These are phyloP conservation scores for Drosophila biarmipes DNA, from an alignment of 1,140 invertebrate species.

Conservation along the genomic window DNA sequence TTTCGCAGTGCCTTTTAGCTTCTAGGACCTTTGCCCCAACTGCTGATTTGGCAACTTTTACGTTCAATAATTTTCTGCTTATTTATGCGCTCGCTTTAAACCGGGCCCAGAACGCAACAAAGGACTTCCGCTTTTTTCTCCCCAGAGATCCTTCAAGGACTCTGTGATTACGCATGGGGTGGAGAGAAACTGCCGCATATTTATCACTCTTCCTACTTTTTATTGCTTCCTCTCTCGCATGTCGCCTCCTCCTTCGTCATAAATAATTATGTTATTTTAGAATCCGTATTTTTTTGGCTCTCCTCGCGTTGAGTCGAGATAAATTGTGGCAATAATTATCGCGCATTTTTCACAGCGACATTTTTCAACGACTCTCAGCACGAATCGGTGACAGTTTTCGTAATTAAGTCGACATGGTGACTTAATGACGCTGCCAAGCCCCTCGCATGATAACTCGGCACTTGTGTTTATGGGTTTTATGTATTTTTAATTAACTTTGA, in stretches of 20 bases:
- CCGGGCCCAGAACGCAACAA: constrained; percentile 48
- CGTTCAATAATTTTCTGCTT: constrained; percentile 74
- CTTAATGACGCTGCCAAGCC: constrained; percentile 43
- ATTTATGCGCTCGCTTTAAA: constrained; percentile 64
- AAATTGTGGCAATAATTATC: constrained; percentile 79
- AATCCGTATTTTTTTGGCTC: constrained; percentile 19
- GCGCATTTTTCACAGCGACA: constrained; percentile 71
- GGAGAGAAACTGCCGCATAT: constrained; percentile 32
- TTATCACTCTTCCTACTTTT: constrained; percentile 56
- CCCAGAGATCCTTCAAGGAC: constrained; percentile 16
- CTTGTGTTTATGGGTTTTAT: constrained; percentile 73
- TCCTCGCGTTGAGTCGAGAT: constrained; percentile 34
- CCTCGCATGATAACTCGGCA: constrained; percentile 33
- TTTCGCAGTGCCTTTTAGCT: not conserved
- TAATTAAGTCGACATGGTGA: constrained; percentile 69
- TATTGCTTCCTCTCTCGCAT: constrained; percentile 60
- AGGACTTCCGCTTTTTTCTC: constrained; percentile 53
- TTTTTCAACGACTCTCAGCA: constrained; percentile 64
- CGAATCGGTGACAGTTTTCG: constrained; percentile 61
- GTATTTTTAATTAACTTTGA: constrained; percentile 79
- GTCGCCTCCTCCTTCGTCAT: constrained; percentile 51
- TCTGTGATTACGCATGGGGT: constrained; percentile 36
- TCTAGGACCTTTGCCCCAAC: constrained; percentile 10
- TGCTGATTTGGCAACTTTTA: constrained; percentile 72
- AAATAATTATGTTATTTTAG: constrained; percentile 82